Evolutionary conservation across 2,888 invertebrate species (phyloP), one percentile per base, ranked within the genome.

Genomic region (Hypsopygia costalis): DNA sequence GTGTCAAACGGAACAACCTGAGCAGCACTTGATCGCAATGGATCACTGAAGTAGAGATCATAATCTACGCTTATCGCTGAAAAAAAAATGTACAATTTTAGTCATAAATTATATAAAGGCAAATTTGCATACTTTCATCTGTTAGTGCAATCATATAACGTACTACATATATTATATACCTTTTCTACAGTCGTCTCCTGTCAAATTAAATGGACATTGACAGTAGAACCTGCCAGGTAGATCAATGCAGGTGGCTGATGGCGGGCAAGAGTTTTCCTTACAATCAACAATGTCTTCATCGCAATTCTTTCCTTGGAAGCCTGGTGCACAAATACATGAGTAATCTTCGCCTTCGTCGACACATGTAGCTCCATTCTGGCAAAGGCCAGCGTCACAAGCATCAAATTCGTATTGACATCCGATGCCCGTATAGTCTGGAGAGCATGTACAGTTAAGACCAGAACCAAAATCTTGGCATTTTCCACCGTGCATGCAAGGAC

Each of bases 21-120:
- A 12, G 97, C 95, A 3, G 98, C 98, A 57, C 96, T 96, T 46
- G 97, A 97, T 8, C 97, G 93, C 8, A 94, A 90, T 33, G 95
- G 93, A 71, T 98, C 97, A 63, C 97, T 96, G 81, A 99, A 98
- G 91, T 96, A 97, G 6, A 99, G 89, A 72, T 99, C 98, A 76
- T 98, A 99, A 80, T 98, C 97, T n/a, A 97, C 96, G 82, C 97
- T 97, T 57, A 98, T 96, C n/a, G 96, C 97, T 97, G 83, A 30
- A 92, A 91, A 46, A 52, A 49, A 54, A 31, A n/a, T 12, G 20
- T 42, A n/a, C 4, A 6, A 31, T 40, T 40, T 36, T 41, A 16
- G 36, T 10, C 5, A 16, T 34, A 27, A 22, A 10, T 9, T 30
- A 41, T 28, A 30, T 37, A 39, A 22, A 12, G 10, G 28, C n/a